These are phyloP conservation scores for Diorhabda elongata DNA, from an alignment of 1,140 invertebrate species.

Conservation along the genomic window DNA sequence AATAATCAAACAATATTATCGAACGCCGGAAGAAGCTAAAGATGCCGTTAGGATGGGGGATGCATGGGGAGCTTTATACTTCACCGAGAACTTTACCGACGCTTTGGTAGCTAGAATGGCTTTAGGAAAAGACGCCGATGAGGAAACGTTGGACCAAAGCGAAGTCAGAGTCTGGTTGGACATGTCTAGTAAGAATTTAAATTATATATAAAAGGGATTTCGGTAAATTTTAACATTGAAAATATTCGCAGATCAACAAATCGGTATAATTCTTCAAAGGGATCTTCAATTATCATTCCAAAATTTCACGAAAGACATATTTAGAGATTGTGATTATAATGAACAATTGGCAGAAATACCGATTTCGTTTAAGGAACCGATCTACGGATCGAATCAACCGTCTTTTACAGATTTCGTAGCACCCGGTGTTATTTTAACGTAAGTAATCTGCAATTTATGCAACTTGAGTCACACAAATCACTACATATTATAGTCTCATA, in stretches of 20 bases:
- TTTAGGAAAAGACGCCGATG: constrained; percentile 62
- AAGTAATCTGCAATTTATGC: constrained; percentile 40
- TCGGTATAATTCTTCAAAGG: constrained; percentile 73
- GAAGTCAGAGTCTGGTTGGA: constrained; percentile 78
- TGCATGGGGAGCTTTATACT: constrained; percentile 77
- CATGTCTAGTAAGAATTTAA: constrained; percentile 75
- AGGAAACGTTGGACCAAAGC: constrained; percentile 66
- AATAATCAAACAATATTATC: constrained; percentile 69
- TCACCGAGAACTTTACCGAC: constrained; percentile 78
- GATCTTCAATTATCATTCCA: constrained; percentile 71
- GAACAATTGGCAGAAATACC: constrained; percentile 68
- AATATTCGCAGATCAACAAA: constrained; percentile 77
- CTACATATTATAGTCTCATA: too few relatives aligned
- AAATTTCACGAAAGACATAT: constrained; percentile 64
- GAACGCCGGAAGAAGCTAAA: constrained; percentile 61
- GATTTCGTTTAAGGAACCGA: constrained; percentile 72
- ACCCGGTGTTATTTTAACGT: constrained; percentile 89
- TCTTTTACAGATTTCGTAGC: constrained; percentile 94
- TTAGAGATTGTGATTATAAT: constrained; percentile 66
- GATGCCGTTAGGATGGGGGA: constrained; percentile 68
- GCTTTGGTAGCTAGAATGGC: constrained; percentile 68
- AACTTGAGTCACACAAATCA: too few relatives aligned
- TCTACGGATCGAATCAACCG: constrained; percentile 79
- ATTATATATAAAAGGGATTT: neutral
- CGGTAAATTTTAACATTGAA: neutral